Percentiles rank a stretch among this genome's conserved stretches.
phyloP scores from a whole-genome alignment of 1,140 invertebrate species.

The Brachionus calyciflorus region DNA sequence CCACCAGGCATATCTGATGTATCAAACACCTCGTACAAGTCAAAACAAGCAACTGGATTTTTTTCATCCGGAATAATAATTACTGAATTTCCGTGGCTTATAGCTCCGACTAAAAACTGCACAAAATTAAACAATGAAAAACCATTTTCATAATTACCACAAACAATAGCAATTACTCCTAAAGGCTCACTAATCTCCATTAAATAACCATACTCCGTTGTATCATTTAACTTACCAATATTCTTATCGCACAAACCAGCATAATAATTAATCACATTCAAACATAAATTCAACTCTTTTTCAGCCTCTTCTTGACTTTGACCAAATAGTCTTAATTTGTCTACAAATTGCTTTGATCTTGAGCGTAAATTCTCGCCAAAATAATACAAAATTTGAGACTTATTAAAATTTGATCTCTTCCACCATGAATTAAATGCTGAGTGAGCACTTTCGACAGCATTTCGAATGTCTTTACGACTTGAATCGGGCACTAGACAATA shows the following conservation, averaged over 20 bases:
- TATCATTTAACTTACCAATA: conserved; percentile 61
- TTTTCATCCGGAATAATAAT: conserved; percentile 62
- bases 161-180: conserved; percentile 63
- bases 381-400: conserved; percentile 63
- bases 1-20: conserved; percentile 63
- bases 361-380: conserved; percentile 62
- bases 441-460: conserved; percentile 63
- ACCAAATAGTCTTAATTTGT: conserved; percentile 53
- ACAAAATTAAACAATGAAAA: conserved; percentile 61
- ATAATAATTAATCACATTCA: conserved; percentile 62
- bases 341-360: conserved; percentile 55
- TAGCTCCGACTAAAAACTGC: conserved; percentile 60
- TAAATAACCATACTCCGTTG: conserved; percentile 61
- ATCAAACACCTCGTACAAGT: conserved; percentile 63
- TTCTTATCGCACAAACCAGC: conserved; percentile 62
- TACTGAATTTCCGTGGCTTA: conserved; percentile 61
- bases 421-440: conserved; percentile 57
- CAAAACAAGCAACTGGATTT: conserved; percentile 58
- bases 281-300: conserved; percentile 58
- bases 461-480: conserved; percentile 62
- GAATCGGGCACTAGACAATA: conserved; percentile 61
- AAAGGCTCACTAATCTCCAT: conserved; percentile 61
- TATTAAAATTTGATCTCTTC: conserved; percentile 61
- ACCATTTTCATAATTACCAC: conserved; percentile 57
- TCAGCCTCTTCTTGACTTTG: conserved; percentile 51